Conservation (phyloP, 2,888 invertebrate genomes). For the Syrphus vitripennis region DNA sequence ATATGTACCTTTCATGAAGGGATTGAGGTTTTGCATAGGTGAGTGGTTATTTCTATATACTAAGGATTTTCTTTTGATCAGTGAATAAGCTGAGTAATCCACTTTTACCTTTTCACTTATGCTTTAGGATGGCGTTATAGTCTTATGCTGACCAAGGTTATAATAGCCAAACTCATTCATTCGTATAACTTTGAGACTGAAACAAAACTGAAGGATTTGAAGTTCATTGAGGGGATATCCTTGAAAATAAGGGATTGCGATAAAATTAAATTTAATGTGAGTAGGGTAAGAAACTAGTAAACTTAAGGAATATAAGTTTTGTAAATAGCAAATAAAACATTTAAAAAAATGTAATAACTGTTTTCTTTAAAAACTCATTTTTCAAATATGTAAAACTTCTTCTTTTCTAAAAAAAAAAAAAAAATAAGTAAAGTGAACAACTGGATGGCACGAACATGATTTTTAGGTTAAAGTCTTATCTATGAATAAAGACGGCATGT, state of each 20-base stretch:
- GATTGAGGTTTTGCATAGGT: slow-evolving; percentile 78
- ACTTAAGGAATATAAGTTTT: not conserved
- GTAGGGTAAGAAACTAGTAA: slow-evolving; percentile 38
- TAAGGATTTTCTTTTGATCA: not conserved
- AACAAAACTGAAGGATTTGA: slow-evolving; percentile 75
- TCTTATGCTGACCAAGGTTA: slow-evolving; percentile 77
- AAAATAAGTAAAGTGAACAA: too few relatives aligned
- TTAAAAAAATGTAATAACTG: too few relatives aligned
- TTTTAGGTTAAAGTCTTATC: too few relatives aligned
- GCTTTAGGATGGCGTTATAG: slow-evolving; percentile 78
- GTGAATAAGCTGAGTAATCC: not conserved
- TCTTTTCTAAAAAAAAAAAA: too few relatives aligned
- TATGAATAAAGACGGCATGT: too few relatives aligned
- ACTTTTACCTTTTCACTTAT: not conserved
- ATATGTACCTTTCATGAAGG: slow-evolving; percentile 79
- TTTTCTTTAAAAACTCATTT: too few relatives aligned
- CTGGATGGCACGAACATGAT: too few relatives aligned
- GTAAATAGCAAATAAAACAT: slow-evolving; percentile 20
- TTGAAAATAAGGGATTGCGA: slow-evolving; percentile 75
- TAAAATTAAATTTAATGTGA: slow-evolving; percentile 61
- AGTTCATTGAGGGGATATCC: slow-evolving; percentile 78
- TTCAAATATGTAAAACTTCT: too few relatives aligned
- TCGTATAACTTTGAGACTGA: slow-evolving; percentile 76
- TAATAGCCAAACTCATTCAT: slow-evolving; percentile 76
- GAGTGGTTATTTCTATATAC: slow-evolving; percentile 21